Base-by-base conservation (phyloP, 2,888 invertebrate genomes). In the Gryllus longicercus region DNA sequence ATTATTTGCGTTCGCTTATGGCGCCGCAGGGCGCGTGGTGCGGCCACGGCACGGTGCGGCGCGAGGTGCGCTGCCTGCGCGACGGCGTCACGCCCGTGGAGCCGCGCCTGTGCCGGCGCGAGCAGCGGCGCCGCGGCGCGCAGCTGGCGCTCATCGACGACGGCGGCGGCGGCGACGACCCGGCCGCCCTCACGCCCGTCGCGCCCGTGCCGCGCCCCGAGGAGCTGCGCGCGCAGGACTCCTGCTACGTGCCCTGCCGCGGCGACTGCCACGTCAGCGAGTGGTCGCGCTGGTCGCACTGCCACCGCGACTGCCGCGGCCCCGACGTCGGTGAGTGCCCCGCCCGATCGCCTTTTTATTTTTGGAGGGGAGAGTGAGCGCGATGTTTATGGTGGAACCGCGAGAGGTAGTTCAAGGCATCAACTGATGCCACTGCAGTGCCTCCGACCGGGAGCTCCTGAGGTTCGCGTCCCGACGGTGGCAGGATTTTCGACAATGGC, bases 231-330 rank as follows among this genome's bases (percentile, higher is more conserved):
- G 78, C 50, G 16, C 80, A 82, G 83, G 85, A 86, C 76, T 83
- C 84, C 1, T 88, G 88, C 83, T 86, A 86, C 81, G 85, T 87
- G 14, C 86, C 87, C 2, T 87, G 88, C 81, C 85, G 85, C 75
- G 85, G 86, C 23, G 87, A 87, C 81, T 88, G 88, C 83, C 85
- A 85, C 18, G 85, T 87, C 63, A 85, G 86, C 5, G 85, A 86
- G 12, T 88, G 88, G 88, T 85, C 86, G 14, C 84, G 85, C 21
- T 88, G 88, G 88, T 86, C 86, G 1, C 85, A 86, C 50, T 88
- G 88, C 82, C 86, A 86, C 79, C 84, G 85, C 0, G 85, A 85
- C 79, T 86, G 86, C 80, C 83, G 83, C 74, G 82, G 80, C 25
- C 77, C 80, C 21, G 82, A 80, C 21, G 79, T 81, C 78, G 84